phyloP scores from a whole-genome alignment of 1,140 invertebrate species.

The Nephotettix cincticeps region DNA sequence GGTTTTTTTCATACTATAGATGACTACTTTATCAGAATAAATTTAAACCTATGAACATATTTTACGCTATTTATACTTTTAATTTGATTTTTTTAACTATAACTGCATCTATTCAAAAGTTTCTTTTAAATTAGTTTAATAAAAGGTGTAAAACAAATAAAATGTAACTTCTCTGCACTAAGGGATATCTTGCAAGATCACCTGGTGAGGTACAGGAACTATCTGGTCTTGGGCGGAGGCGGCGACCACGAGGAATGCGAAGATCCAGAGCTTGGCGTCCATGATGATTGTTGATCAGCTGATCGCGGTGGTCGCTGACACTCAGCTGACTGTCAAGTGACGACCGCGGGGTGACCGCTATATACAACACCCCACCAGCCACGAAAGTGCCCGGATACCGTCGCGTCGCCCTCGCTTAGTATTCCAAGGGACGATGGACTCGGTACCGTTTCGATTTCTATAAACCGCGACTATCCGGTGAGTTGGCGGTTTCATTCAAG shows the following conservation, averaged over 20 bases:
- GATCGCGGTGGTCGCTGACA: not conserved
- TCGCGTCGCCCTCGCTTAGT: not conserved
- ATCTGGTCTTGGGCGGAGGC: not conserved
- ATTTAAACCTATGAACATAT: too few relatives aligned
- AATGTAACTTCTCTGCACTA: too few relatives aligned
- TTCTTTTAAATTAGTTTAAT: too few relatives aligned
- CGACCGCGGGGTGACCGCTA: not conserved
- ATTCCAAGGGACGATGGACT: not conserved
- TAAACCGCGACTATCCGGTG: not conserved
- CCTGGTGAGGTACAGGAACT: not conserved
- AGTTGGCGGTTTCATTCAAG: too few relatives aligned
- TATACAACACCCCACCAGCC: conserved; percentile 5
- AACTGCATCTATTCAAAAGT: too few relatives aligned
- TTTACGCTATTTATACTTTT: too few relatives aligned
- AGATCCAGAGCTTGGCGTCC: not conserved
- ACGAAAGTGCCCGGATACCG: not conserved
- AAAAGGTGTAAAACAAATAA: too few relatives aligned
- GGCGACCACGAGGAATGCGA: not conserved
- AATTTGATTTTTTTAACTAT: too few relatives aligned
- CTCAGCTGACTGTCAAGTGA: conserved; percentile 11
- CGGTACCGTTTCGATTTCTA: conserved; percentile 17
- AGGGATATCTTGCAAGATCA: too few relatives aligned
- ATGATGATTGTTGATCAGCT: not conserved
- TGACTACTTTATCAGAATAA: too few relatives aligned
- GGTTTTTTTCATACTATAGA: too few relatives aligned